Percentiles rank a stretch among this genome's conserved stretches.
Conservation (phyloP, 1,140 invertebrate species). For the Leguminivora glycinivorella region DNA sequence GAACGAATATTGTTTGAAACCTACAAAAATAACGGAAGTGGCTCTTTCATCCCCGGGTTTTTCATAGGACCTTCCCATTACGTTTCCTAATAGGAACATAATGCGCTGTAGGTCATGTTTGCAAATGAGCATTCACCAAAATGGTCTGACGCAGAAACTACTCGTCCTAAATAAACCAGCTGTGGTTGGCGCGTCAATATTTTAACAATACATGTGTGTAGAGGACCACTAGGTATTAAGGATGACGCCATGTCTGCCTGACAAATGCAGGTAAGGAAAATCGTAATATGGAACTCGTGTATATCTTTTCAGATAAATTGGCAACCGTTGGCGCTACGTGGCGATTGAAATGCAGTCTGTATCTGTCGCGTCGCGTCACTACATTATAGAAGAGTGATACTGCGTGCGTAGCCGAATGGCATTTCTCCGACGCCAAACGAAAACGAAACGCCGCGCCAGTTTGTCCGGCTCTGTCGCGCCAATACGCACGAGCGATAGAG, state of each 20-base stretch:
- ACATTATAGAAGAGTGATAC: too few species aligned
- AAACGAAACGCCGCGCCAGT: too few species aligned
- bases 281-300: not conserved
- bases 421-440: too few species aligned
- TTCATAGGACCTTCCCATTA: not conserved
- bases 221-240: conserved; percentile 15
- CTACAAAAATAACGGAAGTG: too few species aligned
- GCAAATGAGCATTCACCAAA: conserved; percentile 31
- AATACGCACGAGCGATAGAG: too few species aligned
- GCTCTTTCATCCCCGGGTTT: not conserved
- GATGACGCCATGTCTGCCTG: conserved; percentile 5
- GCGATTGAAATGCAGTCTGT: too few species aligned
- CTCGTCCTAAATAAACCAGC: conserved; percentile 35
- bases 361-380: too few species aligned
- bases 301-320: not conserved
- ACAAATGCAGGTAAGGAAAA: not conserved
- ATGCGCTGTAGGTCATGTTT: conserved; percentile 26
- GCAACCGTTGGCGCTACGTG: too few species aligned
- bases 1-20: too few species aligned
- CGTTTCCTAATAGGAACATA: not conserved
- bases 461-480: too few species aligned
- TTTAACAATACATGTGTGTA: conserved; percentile 28
- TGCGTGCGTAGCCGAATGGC: too few species aligned
- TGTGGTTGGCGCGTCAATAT: conserved; percentile 26
- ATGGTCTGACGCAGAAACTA: conserved; percentile 36